Evolutionary conservation across 53 echinoderm and acorn worm species (phyloP), one percentile per base, ranked within the genome.

Genomic region (Luidia sarsii): DNA sequence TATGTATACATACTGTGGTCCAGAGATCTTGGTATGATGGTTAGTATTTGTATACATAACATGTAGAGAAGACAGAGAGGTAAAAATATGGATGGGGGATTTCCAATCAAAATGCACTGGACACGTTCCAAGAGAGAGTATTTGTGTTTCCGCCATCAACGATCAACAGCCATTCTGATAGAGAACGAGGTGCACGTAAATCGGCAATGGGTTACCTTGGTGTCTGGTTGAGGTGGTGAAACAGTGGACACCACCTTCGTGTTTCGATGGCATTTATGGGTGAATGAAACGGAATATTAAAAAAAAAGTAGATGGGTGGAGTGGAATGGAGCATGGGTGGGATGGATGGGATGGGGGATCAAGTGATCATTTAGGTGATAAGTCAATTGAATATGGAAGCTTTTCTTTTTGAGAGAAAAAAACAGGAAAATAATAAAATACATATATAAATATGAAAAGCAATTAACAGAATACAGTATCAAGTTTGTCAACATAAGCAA

Each of bases 201-300:
- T n/a, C n/a, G n/a, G n/a, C 20, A 70, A 32, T 30, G 33, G 31
- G 30, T 74, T 74, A 74, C 74, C 74, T 74, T 74, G 35, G 74
- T n/a, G n/a, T n/a, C n/a, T n/a, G 33, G 65, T 21, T 34, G 77
- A 10, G 38, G n/a, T 45, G 39, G 77, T 45, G 61, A 31, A 19
- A 48, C 48, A 31, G 45, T 61, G 8, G 77, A 60, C 16, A 61
- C 45, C n/a, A 43, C 46, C 77, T 77, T 60, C 31, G 60, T 29
- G 28, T 60, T 33, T 13, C 30, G 34, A 29, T 77, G 77, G 61
- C 27, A 61, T 77, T 30, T 43, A 77, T 31, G 61, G 23, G 59
- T 59, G 57, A 77, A 34, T 70, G 70, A 39, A 33, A 20, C 2
- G 61, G 25, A 18, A 18, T 9, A 32, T 61, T 13, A 13, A 46